Percentiles rank a stretch among this genome's conserved stretches.
These are phyloP conservation scores for Pollenia angustigena DNA, from an alignment of 2,888 invertebrate species.

Conservation along the genomic window DNA sequence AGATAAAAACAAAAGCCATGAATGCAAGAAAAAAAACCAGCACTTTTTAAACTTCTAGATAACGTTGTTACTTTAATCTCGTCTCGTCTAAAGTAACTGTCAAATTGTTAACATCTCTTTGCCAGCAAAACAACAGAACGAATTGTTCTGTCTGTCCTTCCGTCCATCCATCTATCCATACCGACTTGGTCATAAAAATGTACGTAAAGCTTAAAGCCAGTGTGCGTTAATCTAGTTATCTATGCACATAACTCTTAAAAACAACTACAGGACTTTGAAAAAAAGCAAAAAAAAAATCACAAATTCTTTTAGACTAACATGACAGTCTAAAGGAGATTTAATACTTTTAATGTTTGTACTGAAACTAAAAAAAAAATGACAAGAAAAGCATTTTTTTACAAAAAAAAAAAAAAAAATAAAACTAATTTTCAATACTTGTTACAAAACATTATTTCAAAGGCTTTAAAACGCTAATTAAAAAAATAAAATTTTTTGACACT, in stretches of 20 bases:
- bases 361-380: conserved; percentile 29
- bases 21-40: conserved; percentile 7
- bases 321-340: conserved; percentile 72
- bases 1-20: conserved; percentile 54
- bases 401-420: conserved; percentile 11
- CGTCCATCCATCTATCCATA: not conserved
- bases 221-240: conserved; percentile 73
- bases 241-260: conserved; percentile 71
- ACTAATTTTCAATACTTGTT: conserved; percentile 37
- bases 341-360: conserved; percentile 67
- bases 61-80: conserved; percentile 72
- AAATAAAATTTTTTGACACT: not conserved
- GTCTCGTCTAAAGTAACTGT: conserved; percentile 74
- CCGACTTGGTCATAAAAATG: conserved; percentile 46
- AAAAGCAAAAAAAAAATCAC: not conserved
- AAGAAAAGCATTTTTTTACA: conserved; percentile 46
- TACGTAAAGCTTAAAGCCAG: conserved; percentile 35
- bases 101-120: conserved; percentile 74
- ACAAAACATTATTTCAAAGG: conserved; percentile 29
- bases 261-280: conserved; percentile 16
- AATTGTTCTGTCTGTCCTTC: conserved; percentile 25
- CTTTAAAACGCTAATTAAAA: conserved; percentile 69
- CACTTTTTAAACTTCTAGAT: conserved; percentile 65
- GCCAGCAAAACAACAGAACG: conserved; percentile 49
- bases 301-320: conserved; percentile 65